A percentile compares a stretch with the other conserved stretches of the same genome.
Evolutionary conservation across 2,797 vertebrate species (phyloP).

Genomic region (Columba guinea): DNA sequence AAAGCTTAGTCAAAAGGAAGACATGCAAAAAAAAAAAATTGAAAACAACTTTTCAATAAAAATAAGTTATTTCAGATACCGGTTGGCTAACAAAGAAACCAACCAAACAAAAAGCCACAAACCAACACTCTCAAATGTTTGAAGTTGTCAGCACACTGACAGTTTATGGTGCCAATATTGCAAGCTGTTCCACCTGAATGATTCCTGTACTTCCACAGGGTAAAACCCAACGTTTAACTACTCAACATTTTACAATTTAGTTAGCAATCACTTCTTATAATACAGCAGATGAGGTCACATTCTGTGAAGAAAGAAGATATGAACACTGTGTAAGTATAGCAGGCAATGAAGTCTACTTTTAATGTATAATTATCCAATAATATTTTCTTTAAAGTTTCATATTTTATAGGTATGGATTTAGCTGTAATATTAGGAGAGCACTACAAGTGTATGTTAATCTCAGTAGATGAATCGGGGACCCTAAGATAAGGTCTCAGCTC

Average conservation of each 20-base stretch:
- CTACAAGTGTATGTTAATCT: background rate
- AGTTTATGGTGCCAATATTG: background rate
- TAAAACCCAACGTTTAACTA: background rate
- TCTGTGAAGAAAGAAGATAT: background rate
- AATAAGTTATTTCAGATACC: background rate
- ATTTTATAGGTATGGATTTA: background rate
- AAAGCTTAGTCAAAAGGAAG: background rate
- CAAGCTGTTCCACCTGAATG: background rate
- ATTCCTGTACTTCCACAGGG: background rate
- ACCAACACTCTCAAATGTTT: background rate
- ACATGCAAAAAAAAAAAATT: background rate
- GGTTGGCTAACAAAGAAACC: background rate
- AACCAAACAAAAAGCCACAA: too few relatives aligned
- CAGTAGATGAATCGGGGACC: background rate
- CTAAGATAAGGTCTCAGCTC: background rate
- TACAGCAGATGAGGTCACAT: background rate
- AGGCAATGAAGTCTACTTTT: background rate
- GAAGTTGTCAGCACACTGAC: rapidly evolving
- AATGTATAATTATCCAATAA: background rate
- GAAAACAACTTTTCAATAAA: background rate
- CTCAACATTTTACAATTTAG: background rate
- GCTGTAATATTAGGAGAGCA: background rate
- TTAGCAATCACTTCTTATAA: background rate
- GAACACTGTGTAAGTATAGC: too few relatives aligned
- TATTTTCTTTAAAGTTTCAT: background rate